phyloP scores from a whole-genome alignment of 2,888 invertebrate genomes.

The Pherbina coryleti region DNA sequence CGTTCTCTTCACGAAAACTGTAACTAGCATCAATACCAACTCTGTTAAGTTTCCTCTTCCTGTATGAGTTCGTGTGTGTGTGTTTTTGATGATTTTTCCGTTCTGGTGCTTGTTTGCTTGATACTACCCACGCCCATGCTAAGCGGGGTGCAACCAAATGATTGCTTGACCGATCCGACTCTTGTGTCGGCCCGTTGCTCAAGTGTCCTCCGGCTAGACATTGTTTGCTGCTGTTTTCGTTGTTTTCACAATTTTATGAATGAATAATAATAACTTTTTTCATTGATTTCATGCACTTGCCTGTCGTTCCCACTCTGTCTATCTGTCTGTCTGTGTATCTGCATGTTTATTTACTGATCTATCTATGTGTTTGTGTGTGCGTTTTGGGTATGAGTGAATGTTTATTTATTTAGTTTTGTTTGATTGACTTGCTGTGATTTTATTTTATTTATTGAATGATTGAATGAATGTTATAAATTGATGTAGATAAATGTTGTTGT shows the following conservation, averaged over 20 bases:
- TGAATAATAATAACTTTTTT: slow-evolving; percentile 18
- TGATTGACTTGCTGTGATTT: neutral
- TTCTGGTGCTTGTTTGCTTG: neutral
- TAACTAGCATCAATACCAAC: neutral
- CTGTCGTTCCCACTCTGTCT: neutral
- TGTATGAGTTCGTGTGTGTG: neutral
- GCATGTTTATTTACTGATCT: neutral
- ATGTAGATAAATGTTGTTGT: neutral
- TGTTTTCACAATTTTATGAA: slow-evolving; percentile 34
- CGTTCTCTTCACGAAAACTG: neutral
- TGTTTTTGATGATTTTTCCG: neutral
- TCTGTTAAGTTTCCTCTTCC: neutral
- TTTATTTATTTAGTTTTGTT: too few relatives aligned
- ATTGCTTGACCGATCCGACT: too few relatives aligned
- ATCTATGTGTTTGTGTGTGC: neutral
- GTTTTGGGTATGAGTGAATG: too few relatives aligned
- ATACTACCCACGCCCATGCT: neutral
- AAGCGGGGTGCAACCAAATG: too few relatives aligned
- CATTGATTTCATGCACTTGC: neutral
- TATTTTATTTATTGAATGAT: neutral
- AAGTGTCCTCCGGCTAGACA: slow-evolving; percentile 41
- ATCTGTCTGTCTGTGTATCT: neutral
- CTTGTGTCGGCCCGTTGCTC: neutral
- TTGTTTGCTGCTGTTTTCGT: slow-evolving; percentile 34
- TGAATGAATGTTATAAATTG: neutral